phyloP scores from a whole-genome alignment of 2,797 vertebrate species.

The Micromesistius poutassou region DNA sequence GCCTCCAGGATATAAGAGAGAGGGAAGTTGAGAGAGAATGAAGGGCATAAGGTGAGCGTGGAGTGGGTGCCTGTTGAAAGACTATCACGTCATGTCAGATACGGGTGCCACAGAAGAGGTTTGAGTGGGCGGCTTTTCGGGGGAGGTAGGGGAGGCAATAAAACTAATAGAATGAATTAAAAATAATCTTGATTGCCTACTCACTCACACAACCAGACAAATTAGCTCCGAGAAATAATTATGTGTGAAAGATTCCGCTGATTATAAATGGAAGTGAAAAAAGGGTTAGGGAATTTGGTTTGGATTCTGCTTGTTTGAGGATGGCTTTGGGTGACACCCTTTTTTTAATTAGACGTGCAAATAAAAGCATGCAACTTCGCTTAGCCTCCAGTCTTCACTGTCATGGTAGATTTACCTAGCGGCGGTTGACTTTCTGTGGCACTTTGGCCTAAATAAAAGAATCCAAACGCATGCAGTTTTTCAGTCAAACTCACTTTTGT shows the following conservation, averaged over 20 bases:
- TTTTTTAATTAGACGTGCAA: background rate
- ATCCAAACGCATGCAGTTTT: too few relatives aligned
- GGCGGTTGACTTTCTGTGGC: background rate
- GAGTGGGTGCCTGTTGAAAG: background rate
- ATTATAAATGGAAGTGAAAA: constrained; percentile 11
- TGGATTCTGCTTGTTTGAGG: background rate
- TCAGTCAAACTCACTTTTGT: too few relatives aligned
- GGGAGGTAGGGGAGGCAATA: background rate
- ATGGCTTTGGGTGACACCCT: background rate
- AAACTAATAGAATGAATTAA: constrained; percentile 1
- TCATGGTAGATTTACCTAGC: background rate
- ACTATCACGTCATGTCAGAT: background rate
- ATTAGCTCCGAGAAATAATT: constrained; percentile 9
- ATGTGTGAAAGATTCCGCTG: constrained; percentile 3
- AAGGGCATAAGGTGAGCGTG: background rate
- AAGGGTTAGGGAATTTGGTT: too few relatives aligned
- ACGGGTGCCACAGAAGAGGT: background rate
- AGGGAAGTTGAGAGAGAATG: background rate
- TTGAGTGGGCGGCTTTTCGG: background rate
- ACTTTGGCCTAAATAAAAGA: too few relatives aligned
- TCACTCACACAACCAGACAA: constrained; percentile 2
- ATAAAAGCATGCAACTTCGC: background rate
- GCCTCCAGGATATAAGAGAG: background rate
- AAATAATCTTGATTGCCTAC: background rate
- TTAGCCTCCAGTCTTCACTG: background rate